Evolutionary conservation across 2,888 invertebrate species (phyloP).

Genomic region (Spodoptera exigua): DNA sequence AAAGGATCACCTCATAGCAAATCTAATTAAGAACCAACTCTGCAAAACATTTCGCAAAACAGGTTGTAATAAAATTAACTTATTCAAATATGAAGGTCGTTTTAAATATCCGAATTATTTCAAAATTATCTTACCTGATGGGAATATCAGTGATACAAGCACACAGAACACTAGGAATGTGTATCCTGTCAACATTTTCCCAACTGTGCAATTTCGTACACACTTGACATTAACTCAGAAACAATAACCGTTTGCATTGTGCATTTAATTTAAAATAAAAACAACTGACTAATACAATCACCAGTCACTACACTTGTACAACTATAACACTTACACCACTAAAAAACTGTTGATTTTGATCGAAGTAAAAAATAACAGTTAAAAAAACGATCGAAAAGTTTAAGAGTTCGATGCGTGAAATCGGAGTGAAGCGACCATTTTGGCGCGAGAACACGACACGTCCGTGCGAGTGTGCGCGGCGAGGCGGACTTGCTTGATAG

Average conservation of each 20-base stretch:
- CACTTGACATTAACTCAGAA: conserved; percentile 75
- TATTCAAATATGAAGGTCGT: conserved; percentile 25
- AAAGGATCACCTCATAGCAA: too few species aligned
- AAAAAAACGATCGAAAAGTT: conserved; percentile 49
- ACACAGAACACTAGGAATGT: conserved; percentile 76
- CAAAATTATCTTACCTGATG: conserved; percentile 73
- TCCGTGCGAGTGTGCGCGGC: conserved; percentile 66
- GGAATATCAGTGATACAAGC: conserved; percentile 73
- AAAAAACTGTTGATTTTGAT: conserved; percentile 71
- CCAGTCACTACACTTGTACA: conserved; percentile 68
- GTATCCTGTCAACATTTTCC: conserved; percentile 84
- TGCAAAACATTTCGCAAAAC: conserved; percentile 8
- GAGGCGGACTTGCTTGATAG: conserved; percentile 64
- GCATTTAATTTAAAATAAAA: conserved; percentile 62
- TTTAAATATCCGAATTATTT: neutral
- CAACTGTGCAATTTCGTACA: conserved; percentile 73
- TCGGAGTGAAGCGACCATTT: conserved; percentile 69
- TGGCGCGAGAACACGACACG: conserved; percentile 69
- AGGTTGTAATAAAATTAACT: conserved; percentile 13
- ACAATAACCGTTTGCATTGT: conserved; percentile 82
- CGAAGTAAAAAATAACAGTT: conserved; percentile 70
- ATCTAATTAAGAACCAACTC: neutral
- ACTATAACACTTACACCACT: conserved; percentile 69
- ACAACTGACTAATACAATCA: conserved; percentile 65
- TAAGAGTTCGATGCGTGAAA: conserved; percentile 58